A percentile compares a stretch with the other conserved stretches of the same genome.
Conservation (phyloP, 2,797 vertebrate genomes). For the Sebastes vulpes region DNA sequence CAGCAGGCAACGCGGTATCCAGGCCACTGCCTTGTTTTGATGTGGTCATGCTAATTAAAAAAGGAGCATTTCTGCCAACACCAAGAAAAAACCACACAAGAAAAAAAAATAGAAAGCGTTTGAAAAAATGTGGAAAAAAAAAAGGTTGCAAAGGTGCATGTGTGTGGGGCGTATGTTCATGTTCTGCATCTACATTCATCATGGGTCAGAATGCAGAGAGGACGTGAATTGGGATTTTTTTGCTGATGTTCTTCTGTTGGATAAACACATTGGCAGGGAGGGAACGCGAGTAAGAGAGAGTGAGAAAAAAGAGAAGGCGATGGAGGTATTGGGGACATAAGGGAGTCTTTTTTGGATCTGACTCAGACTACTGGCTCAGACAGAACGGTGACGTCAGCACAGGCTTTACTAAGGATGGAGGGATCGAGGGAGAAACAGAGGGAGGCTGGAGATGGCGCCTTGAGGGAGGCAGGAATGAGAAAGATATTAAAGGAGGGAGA, state of each 20-base stretch:
- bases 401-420: constrained; percentile 71
- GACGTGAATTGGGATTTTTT: constrained; percentile 16
- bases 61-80: constrained; percentile 69
- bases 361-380: constrained; percentile 76
- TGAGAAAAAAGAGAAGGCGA: background rate
- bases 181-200: constrained; percentile 24
- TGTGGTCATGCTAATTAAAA: constrained; percentile 81
- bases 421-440: constrained; percentile 71
- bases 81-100: constrained; percentile 40
- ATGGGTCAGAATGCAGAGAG: background rate
- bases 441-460: constrained; percentile 72
- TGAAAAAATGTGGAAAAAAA: constrained; percentile 51
- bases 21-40: constrained; percentile 81
- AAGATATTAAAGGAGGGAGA: constrained; percentile 66
- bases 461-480: constrained; percentile 73
- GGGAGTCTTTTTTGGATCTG: constrained; percentile 75
- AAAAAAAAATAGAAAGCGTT: constrained; percentile 38
- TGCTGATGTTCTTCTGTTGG: constrained; percentile 45
- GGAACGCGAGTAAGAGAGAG: background rate
- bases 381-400: constrained; percentile 73
- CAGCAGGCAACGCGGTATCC: constrained; percentile 77
- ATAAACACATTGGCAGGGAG: constrained; percentile 47
- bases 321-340: constrained; percentile 47
- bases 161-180: background rate
- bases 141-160: constrained; percentile 31